Evolutionary conservation across 1,140 invertebrate genomes (phyloP).

Genomic region (Tetramorium alpestre): DNA sequence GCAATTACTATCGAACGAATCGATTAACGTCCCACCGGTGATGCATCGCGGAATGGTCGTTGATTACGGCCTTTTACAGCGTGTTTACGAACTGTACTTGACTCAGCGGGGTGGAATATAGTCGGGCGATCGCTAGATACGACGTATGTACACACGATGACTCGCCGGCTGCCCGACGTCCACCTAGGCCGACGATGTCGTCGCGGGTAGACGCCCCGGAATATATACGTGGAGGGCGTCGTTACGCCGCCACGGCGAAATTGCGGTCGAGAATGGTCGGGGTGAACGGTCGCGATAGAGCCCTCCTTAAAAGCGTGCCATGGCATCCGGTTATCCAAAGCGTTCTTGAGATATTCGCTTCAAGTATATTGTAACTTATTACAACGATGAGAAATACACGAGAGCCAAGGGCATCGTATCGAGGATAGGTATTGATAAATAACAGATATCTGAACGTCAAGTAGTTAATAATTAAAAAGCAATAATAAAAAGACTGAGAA

Average conservation of each 20-base stretch:
- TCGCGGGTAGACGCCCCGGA: neutral
- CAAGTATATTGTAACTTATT: slow-evolving; percentile 29
- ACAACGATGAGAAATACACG: neutral
- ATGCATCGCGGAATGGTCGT: slow-evolving; percentile 37
- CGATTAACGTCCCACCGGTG: slow-evolving; percentile 41
- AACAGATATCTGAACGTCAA: no score
- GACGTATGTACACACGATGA: neutral
- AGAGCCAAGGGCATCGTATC: neutral
- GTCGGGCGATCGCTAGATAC: slow-evolving; percentile 14
- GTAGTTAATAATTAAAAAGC: neutral
- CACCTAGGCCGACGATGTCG: slow-evolving; percentile 22
- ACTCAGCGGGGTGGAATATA: neutral
- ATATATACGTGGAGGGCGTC: slow-evolving; percentile 29
- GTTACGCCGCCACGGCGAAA: slow-evolving; percentile 51
- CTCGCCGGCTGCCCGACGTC: neutral
- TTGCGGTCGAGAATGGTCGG: slow-evolving; percentile 53
- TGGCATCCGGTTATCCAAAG: slow-evolving; percentile 44
- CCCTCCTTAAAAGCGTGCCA: slow-evolving; percentile 47
- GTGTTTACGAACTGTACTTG: slow-evolving; percentile 33
- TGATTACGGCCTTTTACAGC: slow-evolving; percentile 50
- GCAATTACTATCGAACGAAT: slow-evolving; percentile 53
- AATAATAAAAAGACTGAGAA: neutral
- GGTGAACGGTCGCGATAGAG: slow-evolving; percentile 56
- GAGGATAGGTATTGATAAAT: neutral
- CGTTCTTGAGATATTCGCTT: slow-evolving; percentile 43